A percentile compares a stretch with the other conserved stretches of the same genome.
Evolutionary conservation across 2,113 vertebrate genomes (phyloP).

Genomic region (Paedocypris sp.): DNA sequence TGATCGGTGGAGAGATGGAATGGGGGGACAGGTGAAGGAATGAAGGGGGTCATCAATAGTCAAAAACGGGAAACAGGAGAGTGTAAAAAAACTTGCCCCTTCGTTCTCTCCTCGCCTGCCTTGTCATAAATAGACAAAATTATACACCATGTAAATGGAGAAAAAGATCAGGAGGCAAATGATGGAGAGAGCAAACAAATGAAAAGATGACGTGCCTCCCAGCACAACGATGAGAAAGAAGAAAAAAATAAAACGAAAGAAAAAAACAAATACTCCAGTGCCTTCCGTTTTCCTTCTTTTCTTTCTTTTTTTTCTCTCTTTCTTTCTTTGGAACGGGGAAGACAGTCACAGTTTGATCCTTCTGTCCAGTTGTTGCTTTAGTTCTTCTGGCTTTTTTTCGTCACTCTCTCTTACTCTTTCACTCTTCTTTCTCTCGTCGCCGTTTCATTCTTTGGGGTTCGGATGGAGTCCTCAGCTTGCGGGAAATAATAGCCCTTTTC

Average conservation of each 20-base stretch:
- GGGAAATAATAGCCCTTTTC: constrained; percentile 32
- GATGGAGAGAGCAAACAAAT: constrained; percentile 63
- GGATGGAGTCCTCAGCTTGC: constrained; percentile 22
- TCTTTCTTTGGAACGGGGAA: constrained; percentile 27
- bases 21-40: constrained; percentile 41
- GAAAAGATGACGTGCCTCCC: constrained; percentile 69
- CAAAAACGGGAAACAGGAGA: constrained; percentile 30
- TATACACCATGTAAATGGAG: constrained; percentile 66
- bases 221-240: constrained; percentile 69
- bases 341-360: constrained; percentile 23
- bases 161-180: constrained; percentile 71
- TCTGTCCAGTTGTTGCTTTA: constrained; percentile 18
- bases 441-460: constrained; percentile 24
- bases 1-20: constrained; percentile 15
- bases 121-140: constrained; percentile 64
- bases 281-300: constrained; percentile 66
- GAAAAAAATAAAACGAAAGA: constrained; percentile 73
- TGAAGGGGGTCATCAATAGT: constrained; percentile 34
- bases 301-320: too few species aligned
- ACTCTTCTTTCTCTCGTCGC: too few species aligned
- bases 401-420: constrained; percentile 4
- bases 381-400: background rate
- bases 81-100: constrained; percentile 41
- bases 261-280: constrained; percentile 73
- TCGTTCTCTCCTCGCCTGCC: constrained; percentile 42